Conservation (phyloP, 2,888 invertebrate species). For the Leptarthrus brevirostris region DNA sequence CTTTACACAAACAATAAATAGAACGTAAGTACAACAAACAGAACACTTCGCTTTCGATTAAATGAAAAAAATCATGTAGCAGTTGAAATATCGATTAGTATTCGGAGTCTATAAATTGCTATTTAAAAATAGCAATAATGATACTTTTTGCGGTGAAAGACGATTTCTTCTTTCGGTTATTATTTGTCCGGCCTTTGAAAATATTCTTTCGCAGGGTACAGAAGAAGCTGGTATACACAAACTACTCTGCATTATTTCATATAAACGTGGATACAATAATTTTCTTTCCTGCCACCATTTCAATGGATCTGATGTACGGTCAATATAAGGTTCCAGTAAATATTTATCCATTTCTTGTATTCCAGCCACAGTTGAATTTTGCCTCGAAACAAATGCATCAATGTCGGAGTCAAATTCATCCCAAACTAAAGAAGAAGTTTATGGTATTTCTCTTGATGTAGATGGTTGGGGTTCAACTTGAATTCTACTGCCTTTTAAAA, state of each 20-base stretch:
- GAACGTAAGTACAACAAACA: no score
- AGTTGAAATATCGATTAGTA: no score
- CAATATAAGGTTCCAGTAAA: not conserved
- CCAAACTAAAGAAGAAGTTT: not conserved
- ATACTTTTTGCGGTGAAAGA: not conserved
- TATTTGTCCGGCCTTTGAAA: not conserved
- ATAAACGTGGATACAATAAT: not conserved
- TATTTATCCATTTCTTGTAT: not conserved
- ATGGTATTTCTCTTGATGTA: not conserved
- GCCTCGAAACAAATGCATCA: not conserved
- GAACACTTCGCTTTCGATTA: no score
- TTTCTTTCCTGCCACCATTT: not conserved
- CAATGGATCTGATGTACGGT: not conserved
- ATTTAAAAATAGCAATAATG: not conserved
- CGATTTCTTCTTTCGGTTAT: not conserved
- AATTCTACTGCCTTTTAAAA: not conserved
- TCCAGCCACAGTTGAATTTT: not conserved
- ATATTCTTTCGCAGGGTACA: constrained; percentile 23
- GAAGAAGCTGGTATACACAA: not conserved
- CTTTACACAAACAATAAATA: no score
- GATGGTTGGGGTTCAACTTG: not conserved
- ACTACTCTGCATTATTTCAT: not conserved
- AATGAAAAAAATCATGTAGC: no score
- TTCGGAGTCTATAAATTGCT: no score
- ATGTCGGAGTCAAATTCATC: not conserved